These are phyloP conservation scores for Nesoenas mayeri DNA, from an alignment of 2,113 vertebrate species.

Conservation along the genomic window DNA sequence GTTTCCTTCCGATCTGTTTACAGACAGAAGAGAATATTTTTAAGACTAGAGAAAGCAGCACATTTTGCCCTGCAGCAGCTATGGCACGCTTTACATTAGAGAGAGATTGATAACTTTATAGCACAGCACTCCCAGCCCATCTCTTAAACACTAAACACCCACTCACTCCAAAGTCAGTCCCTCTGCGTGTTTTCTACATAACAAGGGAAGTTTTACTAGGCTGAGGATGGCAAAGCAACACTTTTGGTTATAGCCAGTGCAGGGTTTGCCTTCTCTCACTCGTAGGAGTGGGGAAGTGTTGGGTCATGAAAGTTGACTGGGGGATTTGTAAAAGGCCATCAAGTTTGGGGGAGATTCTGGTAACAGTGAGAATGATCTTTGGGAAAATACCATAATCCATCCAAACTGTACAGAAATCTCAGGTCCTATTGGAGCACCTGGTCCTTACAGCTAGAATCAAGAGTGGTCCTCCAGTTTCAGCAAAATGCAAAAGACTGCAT, in stretches of 20 bases:
- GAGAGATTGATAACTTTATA: not conserved
- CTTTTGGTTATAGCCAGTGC: not conserved
- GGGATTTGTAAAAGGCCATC: not conserved
- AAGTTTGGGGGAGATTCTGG: not conserved
- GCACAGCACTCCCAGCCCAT: not conserved
- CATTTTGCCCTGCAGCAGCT: not conserved
- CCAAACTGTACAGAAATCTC: not conserved
- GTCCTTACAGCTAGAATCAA: not conserved
- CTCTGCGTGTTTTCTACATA: not conserved
- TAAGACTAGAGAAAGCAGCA: not conserved
- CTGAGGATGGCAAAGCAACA: not conserved
- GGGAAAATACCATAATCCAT: not conserved
- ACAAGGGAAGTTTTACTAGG: conserved; percentile 23
- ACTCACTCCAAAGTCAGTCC: not conserved
- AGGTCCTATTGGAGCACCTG: accelerated
- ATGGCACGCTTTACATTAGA: not conserved
- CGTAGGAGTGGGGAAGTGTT: not conserved
- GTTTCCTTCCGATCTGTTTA: conserved; percentile 7
- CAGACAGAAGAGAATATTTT: not conserved
- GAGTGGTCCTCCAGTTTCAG: not conserved
- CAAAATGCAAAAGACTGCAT: not conserved
- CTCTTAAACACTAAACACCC: not conserved
- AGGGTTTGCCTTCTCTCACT: not conserved
- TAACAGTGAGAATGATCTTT: not conserved
- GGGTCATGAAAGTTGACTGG: not conserved